Evolutionary conservation across 1,140 invertebrate genomes (phyloP).

Genomic region (Orussus abietinus): DNA sequence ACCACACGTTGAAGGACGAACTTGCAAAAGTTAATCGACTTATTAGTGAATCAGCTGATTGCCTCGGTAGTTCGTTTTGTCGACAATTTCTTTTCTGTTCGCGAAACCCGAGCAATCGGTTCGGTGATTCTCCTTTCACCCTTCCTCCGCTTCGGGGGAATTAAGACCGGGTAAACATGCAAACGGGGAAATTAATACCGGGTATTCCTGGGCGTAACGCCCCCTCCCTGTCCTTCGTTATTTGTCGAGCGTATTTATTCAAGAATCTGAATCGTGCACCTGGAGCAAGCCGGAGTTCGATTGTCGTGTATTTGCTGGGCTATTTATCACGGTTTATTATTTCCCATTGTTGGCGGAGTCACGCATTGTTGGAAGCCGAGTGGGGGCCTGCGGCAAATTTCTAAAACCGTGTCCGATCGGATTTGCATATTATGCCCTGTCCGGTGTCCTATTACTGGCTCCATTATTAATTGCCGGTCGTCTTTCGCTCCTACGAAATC

Average conservation of each 20-base stretch:
- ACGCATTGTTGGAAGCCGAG: constrained; percentile 40
- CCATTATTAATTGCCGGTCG: constrained; percentile 35
- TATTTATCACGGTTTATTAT: constrained; percentile 57
- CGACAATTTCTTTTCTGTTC: no score
- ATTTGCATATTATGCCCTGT: constrained; percentile 47
- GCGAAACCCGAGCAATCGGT: no score
- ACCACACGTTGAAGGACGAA: no score
- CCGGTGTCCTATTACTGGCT: constrained; percentile 39
- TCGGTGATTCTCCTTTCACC: no score
- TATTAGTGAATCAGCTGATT: no score
- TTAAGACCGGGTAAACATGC: constrained; percentile 13
- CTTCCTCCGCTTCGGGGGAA: no score
- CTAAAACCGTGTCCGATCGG: constrained; percentile 51
- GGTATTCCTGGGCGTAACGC: constrained; percentile 13
- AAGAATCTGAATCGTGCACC: constrained; percentile 40
- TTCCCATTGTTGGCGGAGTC: constrained; percentile 49
- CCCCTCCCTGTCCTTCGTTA: constrained; percentile 19
- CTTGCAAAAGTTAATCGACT: no score
- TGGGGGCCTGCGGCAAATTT: constrained; percentile 44
- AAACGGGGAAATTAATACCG: constrained; percentile 5
- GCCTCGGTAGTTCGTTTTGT: no score
- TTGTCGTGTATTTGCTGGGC: constrained; percentile 50
- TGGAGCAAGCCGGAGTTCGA: constrained; percentile 31
- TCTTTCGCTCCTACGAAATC: no score
- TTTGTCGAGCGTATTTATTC: constrained; percentile 42